phyloP scores from a whole-genome alignment of 2,888 invertebrate genomes.

The Phengaris arion region DNA sequence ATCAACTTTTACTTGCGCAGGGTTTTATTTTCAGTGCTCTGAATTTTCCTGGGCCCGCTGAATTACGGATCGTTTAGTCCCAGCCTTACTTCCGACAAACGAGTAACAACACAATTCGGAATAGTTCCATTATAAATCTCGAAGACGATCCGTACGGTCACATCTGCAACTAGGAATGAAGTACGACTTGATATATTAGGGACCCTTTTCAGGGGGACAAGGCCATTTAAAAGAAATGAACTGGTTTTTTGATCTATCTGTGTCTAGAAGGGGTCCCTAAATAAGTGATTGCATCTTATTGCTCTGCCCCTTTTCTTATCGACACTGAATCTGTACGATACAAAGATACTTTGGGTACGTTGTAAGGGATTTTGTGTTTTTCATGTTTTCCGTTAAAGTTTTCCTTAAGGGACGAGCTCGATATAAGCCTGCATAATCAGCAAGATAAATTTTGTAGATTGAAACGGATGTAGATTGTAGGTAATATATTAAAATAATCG shows the following conservation, averaged over 20 bases:
- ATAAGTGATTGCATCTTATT: conserved; percentile 28
- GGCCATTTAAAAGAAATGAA: conserved; percentile 27
- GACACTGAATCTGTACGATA: background rate
- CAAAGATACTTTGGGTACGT: conserved; percentile 14
- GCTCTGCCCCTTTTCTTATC: conserved; percentile 25
- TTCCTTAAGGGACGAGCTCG: background rate
- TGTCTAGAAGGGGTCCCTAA: conserved; percentile 18
- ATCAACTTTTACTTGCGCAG: too few relatives aligned
- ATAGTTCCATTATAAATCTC: conserved; percentile 23
- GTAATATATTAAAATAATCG: too few relatives aligned
- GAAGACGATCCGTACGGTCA: conserved; percentile 24
- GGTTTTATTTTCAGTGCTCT: background rate
- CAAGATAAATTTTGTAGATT: too few relatives aligned
- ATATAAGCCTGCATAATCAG: too few relatives aligned
- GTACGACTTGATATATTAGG: conserved; percentile 23
- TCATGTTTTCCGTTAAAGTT: background rate
- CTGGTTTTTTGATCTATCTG: conserved; percentile 29
- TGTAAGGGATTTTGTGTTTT: conserved; percentile 21
- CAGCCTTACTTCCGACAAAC: background rate
- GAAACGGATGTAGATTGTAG: too few relatives aligned
- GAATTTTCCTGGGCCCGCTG: too few relatives aligned
- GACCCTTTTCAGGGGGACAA: conserved; percentile 24
- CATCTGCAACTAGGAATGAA: conserved; percentile 29
- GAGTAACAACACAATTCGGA: background rate
- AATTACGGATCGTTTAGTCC: too few relatives aligned